These are phyloP conservation scores for Platerodrilus igneus DNA, from an alignment of 2,888 invertebrate species.

Conservation along the genomic window DNA sequence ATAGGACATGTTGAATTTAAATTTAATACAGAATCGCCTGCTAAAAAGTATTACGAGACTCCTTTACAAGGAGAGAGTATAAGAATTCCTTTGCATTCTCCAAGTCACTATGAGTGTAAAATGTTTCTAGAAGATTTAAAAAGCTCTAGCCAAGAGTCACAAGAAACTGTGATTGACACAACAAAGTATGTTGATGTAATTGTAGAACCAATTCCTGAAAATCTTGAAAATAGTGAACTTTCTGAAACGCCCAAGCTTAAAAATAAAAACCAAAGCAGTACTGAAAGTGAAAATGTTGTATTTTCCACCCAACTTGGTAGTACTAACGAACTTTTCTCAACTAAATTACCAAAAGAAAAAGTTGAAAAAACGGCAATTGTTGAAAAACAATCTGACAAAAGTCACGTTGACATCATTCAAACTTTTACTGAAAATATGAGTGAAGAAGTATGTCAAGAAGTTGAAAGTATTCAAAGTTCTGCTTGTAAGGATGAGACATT, in stretches of 20 bases:
- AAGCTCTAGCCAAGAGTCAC: conserved; percentile 50
- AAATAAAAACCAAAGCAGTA: conserved; percentile 41
- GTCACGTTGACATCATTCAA: conserved; percentile 7
- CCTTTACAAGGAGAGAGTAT: conserved; percentile 60
- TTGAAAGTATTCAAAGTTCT: conserved; percentile 11
- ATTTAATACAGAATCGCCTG: conserved; percentile 33
- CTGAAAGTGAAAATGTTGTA: conserved; percentile 51
- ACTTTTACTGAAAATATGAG: conserved; percentile 1
- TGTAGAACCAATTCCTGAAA: conserved; percentile 23
- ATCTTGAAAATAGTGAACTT: conserved; percentile 20
- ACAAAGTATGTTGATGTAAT: conserved; percentile 17
- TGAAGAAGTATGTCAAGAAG: conserved; percentile 3
- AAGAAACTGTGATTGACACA: conserved; percentile 50
- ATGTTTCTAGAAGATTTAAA: conserved; percentile 39
- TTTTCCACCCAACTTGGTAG: conserved; percentile 67
- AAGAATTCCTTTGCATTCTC: conserved; percentile 71
- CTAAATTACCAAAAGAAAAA: conserved; percentile 44
- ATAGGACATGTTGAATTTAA: conserved; percentile 48
- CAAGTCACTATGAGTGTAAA: conserved; percentile 59
- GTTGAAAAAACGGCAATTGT: conserved; percentile 16
- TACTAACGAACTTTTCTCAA: conserved; percentile 63
- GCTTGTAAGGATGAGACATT: conserved; percentile 10
- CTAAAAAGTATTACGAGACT: conserved; percentile 58
- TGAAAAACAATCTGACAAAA: conserved; percentile 13
- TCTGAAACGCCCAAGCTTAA: conserved; percentile 7